phyloP scores from a whole-genome alignment of 37 sponge, comb jelly and placozoan genomes.

The Geodia barretti region DNA sequence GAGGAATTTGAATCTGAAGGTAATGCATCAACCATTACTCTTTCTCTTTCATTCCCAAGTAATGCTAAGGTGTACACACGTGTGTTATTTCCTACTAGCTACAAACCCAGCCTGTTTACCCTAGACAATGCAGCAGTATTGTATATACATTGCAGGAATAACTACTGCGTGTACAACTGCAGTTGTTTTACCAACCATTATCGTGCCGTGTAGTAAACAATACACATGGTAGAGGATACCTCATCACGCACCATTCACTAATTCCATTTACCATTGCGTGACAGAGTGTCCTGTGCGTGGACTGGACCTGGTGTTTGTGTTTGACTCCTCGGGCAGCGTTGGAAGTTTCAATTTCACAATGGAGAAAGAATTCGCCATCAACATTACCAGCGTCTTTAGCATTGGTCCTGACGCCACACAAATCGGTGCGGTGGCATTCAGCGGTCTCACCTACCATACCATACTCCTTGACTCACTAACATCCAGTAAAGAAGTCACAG shows the following conservation, averaged over 20 bases:
- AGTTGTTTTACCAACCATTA: neutral
- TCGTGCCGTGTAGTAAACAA: neutral
- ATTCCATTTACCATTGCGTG: neutral
- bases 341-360: conserved; percentile 24
- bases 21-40: neutral
- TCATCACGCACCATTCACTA: no score
- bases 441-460: conserved; percentile 9
- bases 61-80: neutral
- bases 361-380: conserved; percentile 21
- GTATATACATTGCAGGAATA: neutral
- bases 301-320: conserved; percentile 29
- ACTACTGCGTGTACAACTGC: neutral
- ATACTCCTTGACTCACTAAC: conserved; percentile 19
- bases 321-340: conserved; percentile 57
- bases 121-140: neutral
- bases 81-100: neutral
- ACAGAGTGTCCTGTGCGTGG: conserved; percentile 40
- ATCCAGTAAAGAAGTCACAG: conserved; percentile 1
- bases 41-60: neutral
- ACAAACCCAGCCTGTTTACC: neutral
- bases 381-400: conserved; percentile 27
- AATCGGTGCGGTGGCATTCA: conserved; percentile 38
- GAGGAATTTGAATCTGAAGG: conserved; percentile 36
- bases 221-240: no score
- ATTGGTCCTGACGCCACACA: conserved; percentile 40